Percentiles rank a stretch among this genome's conserved stretches.
These are phyloP conservation scores for Tenodera sinensis DNA, from an alignment of 2,888 invertebrate species.

Conservation along the genomic window DNA sequence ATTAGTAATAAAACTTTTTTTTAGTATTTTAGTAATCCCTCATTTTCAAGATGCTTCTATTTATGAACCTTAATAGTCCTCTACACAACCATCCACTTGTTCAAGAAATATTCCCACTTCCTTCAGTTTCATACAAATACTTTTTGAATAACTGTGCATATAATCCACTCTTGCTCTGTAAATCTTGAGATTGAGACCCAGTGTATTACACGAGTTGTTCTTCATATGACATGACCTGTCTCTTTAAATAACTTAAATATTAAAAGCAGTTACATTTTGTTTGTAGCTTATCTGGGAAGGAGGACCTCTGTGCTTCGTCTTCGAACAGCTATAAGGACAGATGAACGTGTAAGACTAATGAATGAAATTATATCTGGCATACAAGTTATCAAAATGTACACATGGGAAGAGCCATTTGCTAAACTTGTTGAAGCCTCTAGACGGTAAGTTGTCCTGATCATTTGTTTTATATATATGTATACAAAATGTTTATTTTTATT, in stretches of 20 bases:
- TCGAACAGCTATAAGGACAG: slow-evolving; percentile 79
- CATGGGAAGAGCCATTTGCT: slow-evolving; percentile 83
- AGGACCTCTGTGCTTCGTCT: slow-evolving; percentile 69
- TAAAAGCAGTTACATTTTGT: not conserved
- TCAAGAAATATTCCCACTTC: too few relatives aligned
- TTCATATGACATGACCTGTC: not conserved
- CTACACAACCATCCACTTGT: too few relatives aligned
- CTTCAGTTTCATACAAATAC: too few relatives aligned
- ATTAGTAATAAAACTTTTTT: too few relatives aligned
- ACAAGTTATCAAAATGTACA: slow-evolving; percentile 86
- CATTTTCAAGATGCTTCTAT: too few relatives aligned
- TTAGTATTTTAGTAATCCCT: too few relatives aligned
- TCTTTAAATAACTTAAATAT: not conserved
- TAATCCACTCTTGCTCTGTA: too few relatives aligned
- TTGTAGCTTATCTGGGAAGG: slow-evolving; percentile 68
- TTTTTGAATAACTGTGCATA: too few relatives aligned
- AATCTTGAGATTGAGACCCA: too few relatives aligned
- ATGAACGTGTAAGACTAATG: slow-evolving; percentile 86
- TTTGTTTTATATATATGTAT: not conserved
- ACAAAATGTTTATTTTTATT: too few relatives aligned
- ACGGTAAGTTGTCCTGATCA: not conserved
- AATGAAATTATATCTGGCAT: slow-evolving; percentile 86
- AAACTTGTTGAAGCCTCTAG: slow-evolving; percentile 57
- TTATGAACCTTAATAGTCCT: too few relatives aligned
- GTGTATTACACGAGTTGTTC: not conserved